Percentiles rank a stretch among this genome's conserved stretches.
Conservation (phyloP, 2,113 vertebrate genomes). For the Hydrochoerus hydrochaeris region DNA sequence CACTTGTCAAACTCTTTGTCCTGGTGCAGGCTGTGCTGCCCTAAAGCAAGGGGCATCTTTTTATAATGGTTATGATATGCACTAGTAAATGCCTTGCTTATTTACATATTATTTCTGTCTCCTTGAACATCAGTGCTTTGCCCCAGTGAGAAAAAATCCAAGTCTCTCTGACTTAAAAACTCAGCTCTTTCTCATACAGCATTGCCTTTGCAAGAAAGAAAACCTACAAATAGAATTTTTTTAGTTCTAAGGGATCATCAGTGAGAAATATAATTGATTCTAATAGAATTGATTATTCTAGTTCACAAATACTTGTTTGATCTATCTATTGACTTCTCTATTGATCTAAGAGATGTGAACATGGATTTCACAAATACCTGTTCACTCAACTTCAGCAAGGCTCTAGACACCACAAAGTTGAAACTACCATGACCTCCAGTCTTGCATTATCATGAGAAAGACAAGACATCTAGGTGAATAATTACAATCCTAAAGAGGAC, state of each 20-base stretch:
- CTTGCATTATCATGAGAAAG: not conserved
- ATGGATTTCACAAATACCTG: not conserved
- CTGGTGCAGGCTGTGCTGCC: not conserved
- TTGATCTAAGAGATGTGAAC: not conserved
- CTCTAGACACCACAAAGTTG: not conserved
- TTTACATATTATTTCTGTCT: not conserved
- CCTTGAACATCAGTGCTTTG: not conserved
- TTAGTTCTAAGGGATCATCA: not conserved
- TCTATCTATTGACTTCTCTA: not conserved
- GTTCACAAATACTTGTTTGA: not conserved
- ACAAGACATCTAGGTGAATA: not conserved
- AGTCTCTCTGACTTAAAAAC: not conserved
- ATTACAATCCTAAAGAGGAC: not conserved
- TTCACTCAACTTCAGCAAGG: not conserved
- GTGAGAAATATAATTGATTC: not conserved
- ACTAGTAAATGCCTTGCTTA: not conserved
- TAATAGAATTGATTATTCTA: not conserved
- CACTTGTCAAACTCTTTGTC: constrained; percentile 1
- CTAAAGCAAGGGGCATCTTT: not conserved
- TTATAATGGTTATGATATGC: not conserved
- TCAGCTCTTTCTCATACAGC: not conserved
- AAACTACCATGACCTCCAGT: not conserved
- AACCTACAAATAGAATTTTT: not conserved
- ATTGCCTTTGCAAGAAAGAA: constrained; percentile 14
- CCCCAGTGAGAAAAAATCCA: not conserved